Base-by-base conservation (phyloP, 2,113 vertebrate genomes). In the Pseudopipra pipra region DNA sequence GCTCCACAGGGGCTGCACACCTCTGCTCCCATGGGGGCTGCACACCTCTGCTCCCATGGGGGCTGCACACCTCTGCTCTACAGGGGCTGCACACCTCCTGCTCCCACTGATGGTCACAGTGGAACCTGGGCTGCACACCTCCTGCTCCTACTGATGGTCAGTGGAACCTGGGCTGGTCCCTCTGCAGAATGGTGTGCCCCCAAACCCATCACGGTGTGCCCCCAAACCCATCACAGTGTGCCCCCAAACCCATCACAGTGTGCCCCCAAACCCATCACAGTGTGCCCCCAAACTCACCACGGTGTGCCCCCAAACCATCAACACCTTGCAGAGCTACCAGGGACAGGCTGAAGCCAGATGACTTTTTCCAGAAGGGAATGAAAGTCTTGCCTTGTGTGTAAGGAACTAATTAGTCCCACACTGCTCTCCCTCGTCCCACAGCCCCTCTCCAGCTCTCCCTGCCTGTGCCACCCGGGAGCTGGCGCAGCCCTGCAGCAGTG, bases 251-350 rank as follows among this genome's bases (percentile, higher is more conserved):
- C n/a, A n/a, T n/a, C n/a, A n/a, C n/a, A n/a, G n/a, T n/a, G n/a
- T n/a, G n/a, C n/a, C n/a, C n/a, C 7, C 7, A 49, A 6, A 1
- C 1, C 77, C 37, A 39, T 39, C 37, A 39, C 47, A 2, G 11
- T 7, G 47, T 23, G 47, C 47, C 47, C 47, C 2, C 7, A 51
- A 7, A 1, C 1, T 11, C 39, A 39, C 8, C 39, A 41, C 47
- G 3, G 12, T 7, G 47, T 24, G 47, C 47, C 47, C 47, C 7
- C 7, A 51, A 7, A 1, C 1, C 77, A 3, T 0, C 0, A 1
- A 2, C 0, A 4, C 54, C 87, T 27, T 2, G 0, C 33, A 30
- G 2, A 12, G 3, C 35, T 0, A 18, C 17, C 54, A 12, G 4
- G 1, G 31, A 7, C 39, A 0, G 71, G 31, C 79, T 37, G 56